Evolutionary conservation across 1,140 invertebrate genomes (phyloP).

Genomic region (Heliothis virescens): DNA sequence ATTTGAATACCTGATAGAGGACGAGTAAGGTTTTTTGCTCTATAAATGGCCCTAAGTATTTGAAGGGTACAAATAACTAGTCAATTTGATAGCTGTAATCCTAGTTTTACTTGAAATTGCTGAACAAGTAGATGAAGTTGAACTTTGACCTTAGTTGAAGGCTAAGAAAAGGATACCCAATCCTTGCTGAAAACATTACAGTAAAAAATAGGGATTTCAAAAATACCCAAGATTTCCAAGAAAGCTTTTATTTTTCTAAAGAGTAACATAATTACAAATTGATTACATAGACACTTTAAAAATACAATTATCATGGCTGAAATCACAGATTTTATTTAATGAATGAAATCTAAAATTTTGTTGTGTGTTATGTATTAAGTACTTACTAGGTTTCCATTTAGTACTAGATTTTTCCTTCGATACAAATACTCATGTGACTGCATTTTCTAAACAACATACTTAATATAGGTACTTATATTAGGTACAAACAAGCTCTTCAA

Average conservation of each 20-base stretch:
- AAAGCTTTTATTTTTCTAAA: not conserved
- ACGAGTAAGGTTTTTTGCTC: conserved; percentile 5
- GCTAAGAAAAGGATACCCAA: conserved; percentile 27
- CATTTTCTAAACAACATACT: too few species aligned
- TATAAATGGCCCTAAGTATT: conserved; percentile 13
- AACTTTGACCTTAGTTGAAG: conserved; percentile 36
- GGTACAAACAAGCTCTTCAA: too few species aligned
- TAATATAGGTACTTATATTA: too few species aligned
- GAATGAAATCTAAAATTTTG: too few species aligned
- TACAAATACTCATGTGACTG: too few species aligned
- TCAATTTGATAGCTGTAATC: conserved; percentile 1
- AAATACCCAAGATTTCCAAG: conserved; percentile 20
- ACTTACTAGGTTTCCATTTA: too few species aligned
- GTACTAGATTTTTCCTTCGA: too few species aligned
- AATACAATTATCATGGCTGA: too few species aligned
- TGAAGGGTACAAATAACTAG: conserved; percentile 11
- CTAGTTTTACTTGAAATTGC: conserved; percentile 3
- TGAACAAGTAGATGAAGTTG: not conserved
- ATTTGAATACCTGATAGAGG: conserved; percentile 22
- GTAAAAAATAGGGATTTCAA: conserved; percentile 30
- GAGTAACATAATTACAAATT: not conserved
- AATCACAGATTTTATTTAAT: too few species aligned
- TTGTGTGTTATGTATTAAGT: too few species aligned
- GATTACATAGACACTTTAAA: not conserved
- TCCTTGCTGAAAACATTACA: conserved; percentile 11